Conservation (phyloP, 2,797 vertebrate genomes). For the Onychomys torridus region DNA sequence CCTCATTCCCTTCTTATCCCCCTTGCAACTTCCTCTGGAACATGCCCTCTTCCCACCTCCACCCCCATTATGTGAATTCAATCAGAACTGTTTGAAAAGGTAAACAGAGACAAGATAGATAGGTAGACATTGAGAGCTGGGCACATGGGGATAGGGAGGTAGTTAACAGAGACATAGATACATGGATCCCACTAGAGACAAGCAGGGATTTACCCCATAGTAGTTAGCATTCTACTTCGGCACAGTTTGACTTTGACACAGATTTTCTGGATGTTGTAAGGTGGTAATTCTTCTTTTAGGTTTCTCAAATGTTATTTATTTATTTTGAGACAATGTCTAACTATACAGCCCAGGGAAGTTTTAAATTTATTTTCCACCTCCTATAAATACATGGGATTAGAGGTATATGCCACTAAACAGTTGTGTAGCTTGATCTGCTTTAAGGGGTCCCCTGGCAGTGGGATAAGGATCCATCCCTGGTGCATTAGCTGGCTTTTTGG, state of each 20-base stretch:
- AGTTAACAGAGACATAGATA: neutral
- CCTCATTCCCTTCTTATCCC: neutral
- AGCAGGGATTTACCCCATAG: neutral
- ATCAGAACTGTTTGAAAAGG: neutral
- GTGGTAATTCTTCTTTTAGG: neutral
- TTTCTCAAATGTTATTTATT: neutral
- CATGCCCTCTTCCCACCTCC: neutral
- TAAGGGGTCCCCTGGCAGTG: too few relatives aligned
- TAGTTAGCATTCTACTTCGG: neutral
- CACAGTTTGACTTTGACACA: neutral
- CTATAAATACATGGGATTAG: neutral
- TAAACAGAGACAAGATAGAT: neutral
- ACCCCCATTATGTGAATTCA: neutral
- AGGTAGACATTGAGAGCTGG: neutral
- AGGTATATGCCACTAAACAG: neutral
- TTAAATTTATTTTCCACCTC: neutral
- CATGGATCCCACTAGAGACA: neutral
- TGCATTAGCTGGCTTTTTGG: too few relatives aligned
- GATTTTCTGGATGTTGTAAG: conserved; percentile 8
- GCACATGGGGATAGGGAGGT: neutral
- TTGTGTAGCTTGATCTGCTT: too few relatives aligned
- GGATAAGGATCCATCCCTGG: too few relatives aligned
- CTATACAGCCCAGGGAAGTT: neutral
- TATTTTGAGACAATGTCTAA: neutral
- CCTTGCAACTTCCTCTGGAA: neutral